These are phyloP conservation scores for Drosophila miranda DNA, from an alignment of 1,140 invertebrate species.

Conservation along the genomic window DNA sequence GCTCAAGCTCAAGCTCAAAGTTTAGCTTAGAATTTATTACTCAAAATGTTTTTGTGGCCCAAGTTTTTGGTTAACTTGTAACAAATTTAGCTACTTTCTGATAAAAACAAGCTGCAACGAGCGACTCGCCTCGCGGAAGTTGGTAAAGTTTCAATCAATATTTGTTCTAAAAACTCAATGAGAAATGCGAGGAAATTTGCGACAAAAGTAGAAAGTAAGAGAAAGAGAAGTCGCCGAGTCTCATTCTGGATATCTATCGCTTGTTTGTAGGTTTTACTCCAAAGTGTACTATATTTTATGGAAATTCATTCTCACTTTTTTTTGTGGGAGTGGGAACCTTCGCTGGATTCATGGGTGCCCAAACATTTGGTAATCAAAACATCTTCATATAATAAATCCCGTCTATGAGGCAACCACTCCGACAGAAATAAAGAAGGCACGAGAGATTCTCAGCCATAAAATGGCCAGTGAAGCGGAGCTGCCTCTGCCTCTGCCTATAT, in stretches of 20 bases:
- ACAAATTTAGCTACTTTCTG: conserved; percentile 8
- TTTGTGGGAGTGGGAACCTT: too few relatives aligned
- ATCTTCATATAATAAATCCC: conserved; percentile 54
- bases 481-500: conserved; percentile 47
- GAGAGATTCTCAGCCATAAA: conserved; percentile 64
- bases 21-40: conserved; percentile 41
- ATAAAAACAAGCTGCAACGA: conserved; percentile 1
- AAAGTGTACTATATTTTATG: too few relatives aligned
- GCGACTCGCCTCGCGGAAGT: neutral
- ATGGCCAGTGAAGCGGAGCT: conserved; percentile 70
- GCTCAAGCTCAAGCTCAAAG: conserved; percentile 25
- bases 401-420: conserved; percentile 41
- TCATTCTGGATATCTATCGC: too few relatives aligned
- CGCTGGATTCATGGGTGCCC: neutral
- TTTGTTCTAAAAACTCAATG: conserved; percentile 10
- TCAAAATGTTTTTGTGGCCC: conserved; percentile 2
- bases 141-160: conserved; percentile 28
- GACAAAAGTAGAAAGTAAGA: too few relatives aligned
- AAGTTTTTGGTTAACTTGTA: conserved; percentile 15
- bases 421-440: conserved; percentile 17
- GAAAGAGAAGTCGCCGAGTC: too few relatives aligned
- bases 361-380: conserved; percentile 31
- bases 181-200: neutral
- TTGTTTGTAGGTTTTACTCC: too few relatives aligned
- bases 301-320: too few relatives aligned